phyloP scores from a whole-genome alignment of 2,888 invertebrate genomes.

The Torymus tubicola region DNA sequence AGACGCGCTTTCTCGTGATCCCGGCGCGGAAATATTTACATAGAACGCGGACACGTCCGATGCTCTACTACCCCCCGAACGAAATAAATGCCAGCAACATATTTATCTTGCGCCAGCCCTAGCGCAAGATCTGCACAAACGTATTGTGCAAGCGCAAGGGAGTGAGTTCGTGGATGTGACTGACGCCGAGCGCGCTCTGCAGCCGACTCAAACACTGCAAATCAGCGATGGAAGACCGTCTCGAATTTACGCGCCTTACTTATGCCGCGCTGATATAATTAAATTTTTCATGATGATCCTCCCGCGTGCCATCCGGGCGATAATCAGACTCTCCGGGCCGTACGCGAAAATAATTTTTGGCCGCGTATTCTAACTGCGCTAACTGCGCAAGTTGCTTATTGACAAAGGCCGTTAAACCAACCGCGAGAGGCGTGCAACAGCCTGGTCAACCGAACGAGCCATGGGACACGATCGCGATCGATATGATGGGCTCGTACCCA shows the following conservation, averaged over 20 bases:
- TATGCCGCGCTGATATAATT: no score
- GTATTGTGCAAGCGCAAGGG: neutral
- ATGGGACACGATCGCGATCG: neutral
- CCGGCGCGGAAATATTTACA: neutral
- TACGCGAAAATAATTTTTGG: no score
- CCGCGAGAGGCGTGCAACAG: no score
- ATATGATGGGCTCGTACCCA: neutral
- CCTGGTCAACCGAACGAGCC: neutral
- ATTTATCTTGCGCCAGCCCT: neutral
- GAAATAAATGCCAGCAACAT: neutral
- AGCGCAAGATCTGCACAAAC: neutral
- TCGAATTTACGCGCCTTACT: no score
- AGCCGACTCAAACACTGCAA: neutral
- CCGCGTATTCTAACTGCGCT: no score
- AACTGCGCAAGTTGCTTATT: no score
- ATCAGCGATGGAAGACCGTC: no score
- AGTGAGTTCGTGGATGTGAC: neutral
- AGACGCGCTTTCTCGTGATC: no score
- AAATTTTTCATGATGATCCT: no score
- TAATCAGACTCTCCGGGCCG: no score
- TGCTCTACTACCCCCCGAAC: neutral
- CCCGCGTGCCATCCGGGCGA: no score
- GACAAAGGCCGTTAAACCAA: no score
- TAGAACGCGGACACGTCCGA: neutral
- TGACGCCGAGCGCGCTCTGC: neutral